A percentile compares a stretch with the other conserved stretches of the same genome.
These are phyloP conservation scores for Hexactinellida sp. DNA, from an alignment of 37 sponge, comb jelly and placozoan genomes.

Conservation along the genomic window DNA sequence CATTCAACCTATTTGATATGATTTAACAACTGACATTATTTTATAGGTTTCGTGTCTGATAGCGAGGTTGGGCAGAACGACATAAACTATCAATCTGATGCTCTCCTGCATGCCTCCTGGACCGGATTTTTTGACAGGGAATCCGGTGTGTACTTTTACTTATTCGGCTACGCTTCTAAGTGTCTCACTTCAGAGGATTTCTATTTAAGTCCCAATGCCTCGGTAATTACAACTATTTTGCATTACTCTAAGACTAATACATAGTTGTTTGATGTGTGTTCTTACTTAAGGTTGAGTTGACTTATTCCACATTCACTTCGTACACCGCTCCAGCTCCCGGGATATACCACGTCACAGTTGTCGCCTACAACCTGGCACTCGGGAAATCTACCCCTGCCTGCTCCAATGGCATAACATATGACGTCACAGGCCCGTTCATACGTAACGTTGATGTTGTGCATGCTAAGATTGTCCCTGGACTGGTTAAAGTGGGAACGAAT, in stretches of 20 bases:
- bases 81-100: constrained; percentile 35
- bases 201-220: background rate
- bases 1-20: too few relatives aligned
- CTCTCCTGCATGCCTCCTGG: constrained; percentile 34
- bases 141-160: constrained; percentile 40
- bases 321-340: constrained; percentile 39
- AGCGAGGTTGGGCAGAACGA: constrained; percentile 22
- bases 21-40: too few relatives aligned
- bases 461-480: constrained; percentile 20
- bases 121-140: constrained; percentile 68
- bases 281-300: background rate
- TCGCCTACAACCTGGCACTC: constrained; percentile 45
- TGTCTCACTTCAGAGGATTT: constrained; percentile 16
- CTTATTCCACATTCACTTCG: constrained; percentile 21
- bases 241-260: too few relatives aligned
- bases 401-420: constrained; percentile 61
- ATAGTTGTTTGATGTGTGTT: too few relatives aligned
- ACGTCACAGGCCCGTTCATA: constrained; percentile 33
- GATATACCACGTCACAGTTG: constrained; percentile 44
- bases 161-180: constrained; percentile 23
- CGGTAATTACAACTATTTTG: too few relatives aligned
- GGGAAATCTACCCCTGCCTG: constrained; percentile 40
- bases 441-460: constrained; percentile 23
- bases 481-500: background rate
- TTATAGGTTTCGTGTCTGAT: constrained; percentile 54